Evolutionary conservation across 2,797 vertebrate genomes (phyloP).

Genomic region (Poecilia velifera): DNA sequence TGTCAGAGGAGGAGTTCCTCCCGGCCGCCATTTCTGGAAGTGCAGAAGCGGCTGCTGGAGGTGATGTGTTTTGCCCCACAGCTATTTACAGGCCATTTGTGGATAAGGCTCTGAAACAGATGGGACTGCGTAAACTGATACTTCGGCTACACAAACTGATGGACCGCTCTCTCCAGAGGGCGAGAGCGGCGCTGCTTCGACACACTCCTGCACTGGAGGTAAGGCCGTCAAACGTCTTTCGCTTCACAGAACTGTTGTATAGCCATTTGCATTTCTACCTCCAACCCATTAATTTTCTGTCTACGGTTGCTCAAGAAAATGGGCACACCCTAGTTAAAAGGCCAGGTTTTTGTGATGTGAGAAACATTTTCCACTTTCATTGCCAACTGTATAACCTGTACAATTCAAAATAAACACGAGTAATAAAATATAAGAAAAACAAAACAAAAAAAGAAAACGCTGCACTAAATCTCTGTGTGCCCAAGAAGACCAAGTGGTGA

Average conservation of each 20-base stretch:
- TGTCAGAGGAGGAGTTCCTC: slow-evolving; percentile 87
- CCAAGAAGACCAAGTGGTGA: no score
- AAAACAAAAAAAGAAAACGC: background rate
- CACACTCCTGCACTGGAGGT: slow-evolving; percentile 89
- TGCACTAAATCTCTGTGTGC: no score
- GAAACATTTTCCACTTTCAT: background rate
- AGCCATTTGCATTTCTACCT: background rate
- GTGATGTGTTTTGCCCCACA: slow-evolving; percentile 87
- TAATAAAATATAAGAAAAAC: background rate
- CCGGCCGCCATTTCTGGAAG: slow-evolving; percentile 69
- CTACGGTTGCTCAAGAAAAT: background rate
- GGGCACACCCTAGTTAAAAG: background rate
- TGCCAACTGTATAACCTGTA: background rate
- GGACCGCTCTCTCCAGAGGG: slow-evolving; percentile 96
- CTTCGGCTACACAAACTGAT: slow-evolving; percentile 97
- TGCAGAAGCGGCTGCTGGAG: slow-evolving; percentile 49
- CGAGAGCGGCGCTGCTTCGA: slow-evolving; percentile 89
- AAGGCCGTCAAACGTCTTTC: slow-evolving; percentile 46
- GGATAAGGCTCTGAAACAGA: slow-evolving; percentile 99
- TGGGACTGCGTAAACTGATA: slow-evolving; percentile 98
- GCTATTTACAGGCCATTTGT: slow-evolving; percentile 98
- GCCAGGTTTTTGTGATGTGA: background rate
- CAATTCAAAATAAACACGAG: background rate
- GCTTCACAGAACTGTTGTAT: background rate
- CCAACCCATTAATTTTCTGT: background rate